Evolutionary conservation across 2,113 vertebrate genomes (phyloP), one percentile per base, ranked within the genome.

Genomic region (Erythrocercus mccallii): DNA sequence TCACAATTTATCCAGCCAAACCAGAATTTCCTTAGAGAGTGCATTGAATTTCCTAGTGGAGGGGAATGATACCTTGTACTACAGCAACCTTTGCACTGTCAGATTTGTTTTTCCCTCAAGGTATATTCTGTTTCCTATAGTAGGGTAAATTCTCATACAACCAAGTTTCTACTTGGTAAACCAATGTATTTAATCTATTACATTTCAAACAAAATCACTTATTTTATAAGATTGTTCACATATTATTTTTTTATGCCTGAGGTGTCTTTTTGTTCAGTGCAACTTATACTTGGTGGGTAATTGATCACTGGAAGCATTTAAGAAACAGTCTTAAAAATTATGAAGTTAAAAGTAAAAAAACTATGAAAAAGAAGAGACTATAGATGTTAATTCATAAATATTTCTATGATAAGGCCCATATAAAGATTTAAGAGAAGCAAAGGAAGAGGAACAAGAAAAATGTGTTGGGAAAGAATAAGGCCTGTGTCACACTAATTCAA

Each of bases 231-330:
- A 65, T 48, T 35, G 3, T 30, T 91, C 45, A 30, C 4, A 44
- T 56, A 9, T 37, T 30, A 9, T 20, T 44, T 90, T 88, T 88
- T 73, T 33, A 48, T 28, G 31, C 9, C 31, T 80, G 62, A 80
- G 37, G 28, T 27, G 4, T 17, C 28, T 82, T 92, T 28, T 11
- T 58, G 38, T 9, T 66, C 42, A 73, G 25, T 0, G 1, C 61
- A 79, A 37, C 5, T 30, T 56, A 5, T 13, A 31, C 3, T 69
- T 58, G 20, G 2, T 47, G 13, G 5, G 12, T 12, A 81, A 19
- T 3, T 2, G 0, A 60, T 45, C 6, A 71, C 21, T 0, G 0
- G 23, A 90, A 81, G 2, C 10, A 70, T 38, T 65, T 70, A 53
- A 85, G 33, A 87, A 76, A 51, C 0, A 64, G 6, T 80, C 10